Evolutionary conservation across 2,888 invertebrate species (phyloP), one percentile per base, ranked within the genome.

Genomic region (Chaitophorus viminalis): DNA sequence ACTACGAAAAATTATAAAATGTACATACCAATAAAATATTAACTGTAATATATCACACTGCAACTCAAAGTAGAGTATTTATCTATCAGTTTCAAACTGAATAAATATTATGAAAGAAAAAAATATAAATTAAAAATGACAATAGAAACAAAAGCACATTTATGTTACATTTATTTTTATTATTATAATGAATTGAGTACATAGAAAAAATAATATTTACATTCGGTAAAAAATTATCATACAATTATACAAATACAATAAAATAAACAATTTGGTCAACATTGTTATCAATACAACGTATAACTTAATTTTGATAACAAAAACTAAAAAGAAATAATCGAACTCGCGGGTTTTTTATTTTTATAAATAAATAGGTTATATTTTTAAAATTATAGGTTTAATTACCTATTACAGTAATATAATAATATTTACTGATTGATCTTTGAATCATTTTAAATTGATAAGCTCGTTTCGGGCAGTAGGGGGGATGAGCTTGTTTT

Each of bases 271-370:
- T 46, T 46, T 82, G 36, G 36, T 25, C n/a, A 60, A 29, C 31
- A 29, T 81, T 82, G 25, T 82, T 70, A 82, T 74, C 82, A 74
- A 33, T 9, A 54, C 36, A 25, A 74, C 33, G 9, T 29, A 18
- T 5, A 25, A 54, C n/a, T 60, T 25, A 60, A 33, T 29, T 70
- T 33, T 36, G 72, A 82, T 74, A 74, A 82, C 72, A 54, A 82
- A 52, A 33, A 25, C 81, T 81, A 31, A 81, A 70, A 81, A 74
- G 82, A 82, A 82, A 82, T 82, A 82, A 74, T 82, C 8, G n/a
- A 82, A 82, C 72, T 82, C 54, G 72, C 72, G 54, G 82, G 25
- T 25, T 81, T 68, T 81, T 65, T 33, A 6, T 4, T 76, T 36
- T 33, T 33, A 60, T 60, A 60, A 60, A 60, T 68, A 29, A 46